Evolutionary conservation across 1,140 invertebrate species (phyloP), one percentile per base, ranked within the genome.

Genomic region (Cydia amplana): DNA sequence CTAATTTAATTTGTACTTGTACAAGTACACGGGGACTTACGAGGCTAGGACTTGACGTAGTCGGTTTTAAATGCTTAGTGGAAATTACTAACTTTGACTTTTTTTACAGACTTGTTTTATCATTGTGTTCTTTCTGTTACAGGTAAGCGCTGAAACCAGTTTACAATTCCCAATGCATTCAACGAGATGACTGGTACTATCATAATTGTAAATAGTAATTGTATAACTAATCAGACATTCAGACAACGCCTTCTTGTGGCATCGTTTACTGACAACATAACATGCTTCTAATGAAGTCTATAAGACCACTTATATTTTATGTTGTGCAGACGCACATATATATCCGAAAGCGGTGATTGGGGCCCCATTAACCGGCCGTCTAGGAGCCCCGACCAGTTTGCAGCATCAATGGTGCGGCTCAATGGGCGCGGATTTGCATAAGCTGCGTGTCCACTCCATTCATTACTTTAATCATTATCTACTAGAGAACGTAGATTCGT

Each of bases 401-500:
- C 65, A 16, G 20, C 18, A 36, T 70, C 65, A 70, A 70, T 70
- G 65, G 65, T 70, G 65, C 65, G n/a, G 16, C 20, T 70, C 65
- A 70, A 70, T 70, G 65, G n/a, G 65, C 28, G n/a, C 65, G 5
- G 28, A 70, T 70, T 70, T 70, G 65, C 65, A 70, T 70, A 70
- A 32, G 14, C 65, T 36, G n/a, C 65, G 32, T 36, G 9, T 32
- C 65, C 16, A n/a, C 64, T 70, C 28, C 65, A 70, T 70, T 70
- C 65, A 70, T 70, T 70, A 60, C 55, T 60, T 60, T 60, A 60
- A 60, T 23, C 18, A 23, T 60, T 10, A 60, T 60, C 55, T 60
- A 60, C 55, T 12, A 10, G 9, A 23, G 51, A 18, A 20, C n/a
- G 20, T 23, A 23, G 55, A 23, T 10, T 60, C 6, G 10, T 60